phyloP scores from a whole-genome alignment of 2,888 invertebrate species.

The Eristalinus sepulchralis region DNA sequence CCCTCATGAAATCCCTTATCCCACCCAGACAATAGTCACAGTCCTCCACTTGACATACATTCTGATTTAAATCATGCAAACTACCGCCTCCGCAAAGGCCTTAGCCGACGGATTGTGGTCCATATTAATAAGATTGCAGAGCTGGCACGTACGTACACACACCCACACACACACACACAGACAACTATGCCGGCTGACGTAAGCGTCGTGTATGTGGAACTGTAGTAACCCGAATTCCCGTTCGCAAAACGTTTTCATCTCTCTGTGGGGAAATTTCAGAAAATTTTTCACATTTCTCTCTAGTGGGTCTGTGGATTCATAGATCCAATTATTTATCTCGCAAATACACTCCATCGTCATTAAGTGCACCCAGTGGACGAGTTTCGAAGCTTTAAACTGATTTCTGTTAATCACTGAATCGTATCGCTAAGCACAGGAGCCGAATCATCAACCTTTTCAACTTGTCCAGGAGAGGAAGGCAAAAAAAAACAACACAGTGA shows the following conservation, averaged over 20 bases:
- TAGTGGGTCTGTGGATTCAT: too few relatives aligned
- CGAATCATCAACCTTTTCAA: background rate
- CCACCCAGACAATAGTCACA: conserved; percentile 1
- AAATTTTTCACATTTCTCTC: background rate
- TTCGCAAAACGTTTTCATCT: background rate
- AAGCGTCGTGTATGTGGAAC: background rate
- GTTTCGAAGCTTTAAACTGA: conserved; percentile 32
- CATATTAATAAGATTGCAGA: conserved; percentile 39
- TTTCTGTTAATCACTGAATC: conserved; percentile 48
- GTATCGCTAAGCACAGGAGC: conserved; percentile 5
- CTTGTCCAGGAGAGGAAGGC: background rate
- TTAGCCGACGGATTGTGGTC: conserved; percentile 7
- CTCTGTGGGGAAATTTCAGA: background rate
- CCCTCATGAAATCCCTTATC: background rate
- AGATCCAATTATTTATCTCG: conserved; percentile 3
- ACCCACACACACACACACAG: background rate
- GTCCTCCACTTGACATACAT: conserved; percentile 32
- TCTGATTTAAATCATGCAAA: conserved; percentile 45
- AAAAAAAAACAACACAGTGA: background rate
- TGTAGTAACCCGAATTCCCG: conserved; percentile 20
- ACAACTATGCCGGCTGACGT: too few relatives aligned
- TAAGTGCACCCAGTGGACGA: background rate
- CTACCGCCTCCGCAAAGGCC: conserved; percentile 10
- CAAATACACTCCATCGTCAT: conserved; percentile 10
- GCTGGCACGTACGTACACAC: conserved; percentile 1